phyloP scores from a whole-genome alignment of 2,797 vertebrate genomes.

The Ataeniobius toweri region DNA sequence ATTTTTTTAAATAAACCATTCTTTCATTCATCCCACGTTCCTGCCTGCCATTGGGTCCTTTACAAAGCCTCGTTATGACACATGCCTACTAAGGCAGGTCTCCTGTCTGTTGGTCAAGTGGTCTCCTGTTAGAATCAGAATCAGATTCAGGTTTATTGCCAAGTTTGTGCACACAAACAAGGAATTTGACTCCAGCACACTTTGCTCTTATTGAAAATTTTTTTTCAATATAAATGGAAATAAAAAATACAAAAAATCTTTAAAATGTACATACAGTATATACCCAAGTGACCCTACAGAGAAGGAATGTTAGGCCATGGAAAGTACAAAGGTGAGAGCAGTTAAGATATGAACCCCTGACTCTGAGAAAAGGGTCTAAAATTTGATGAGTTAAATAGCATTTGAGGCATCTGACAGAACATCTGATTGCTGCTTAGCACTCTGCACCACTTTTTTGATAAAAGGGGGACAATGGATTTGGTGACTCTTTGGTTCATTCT shows the following conservation, averaged over 20 bases:
- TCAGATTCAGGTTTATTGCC: too few species aligned
- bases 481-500: conserved; percentile 70
- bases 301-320: conserved; percentile 7
- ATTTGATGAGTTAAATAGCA: conserved; percentile 47
- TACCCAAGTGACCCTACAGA: too few species aligned
- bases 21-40: too few species aligned
- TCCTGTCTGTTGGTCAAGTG: conserved; percentile 54
- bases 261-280: too few species aligned
- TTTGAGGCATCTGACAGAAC: conserved; percentile 59
- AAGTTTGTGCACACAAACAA: too few species aligned
- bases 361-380: conserved; percentile 36
- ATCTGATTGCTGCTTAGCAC: conserved; percentile 42
- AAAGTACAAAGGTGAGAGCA: conserved; percentile 29
- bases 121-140: conserved; percentile 27
- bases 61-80: too few species aligned
- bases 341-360: conserved; percentile 53
- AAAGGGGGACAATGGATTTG: conserved; percentile 62
- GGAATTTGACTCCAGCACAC: too few species aligned
- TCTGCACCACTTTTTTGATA: conserved; percentile 60
- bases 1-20: too few species aligned
- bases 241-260: too few species aligned
- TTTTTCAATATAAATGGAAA: too few species aligned
- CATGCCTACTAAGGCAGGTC: conserved; percentile 32
- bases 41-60: too few species aligned
- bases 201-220: too few species aligned